Conservation (phyloP, 2,113 vertebrate genomes). For the Eudyptes chrysolophus region DNA sequence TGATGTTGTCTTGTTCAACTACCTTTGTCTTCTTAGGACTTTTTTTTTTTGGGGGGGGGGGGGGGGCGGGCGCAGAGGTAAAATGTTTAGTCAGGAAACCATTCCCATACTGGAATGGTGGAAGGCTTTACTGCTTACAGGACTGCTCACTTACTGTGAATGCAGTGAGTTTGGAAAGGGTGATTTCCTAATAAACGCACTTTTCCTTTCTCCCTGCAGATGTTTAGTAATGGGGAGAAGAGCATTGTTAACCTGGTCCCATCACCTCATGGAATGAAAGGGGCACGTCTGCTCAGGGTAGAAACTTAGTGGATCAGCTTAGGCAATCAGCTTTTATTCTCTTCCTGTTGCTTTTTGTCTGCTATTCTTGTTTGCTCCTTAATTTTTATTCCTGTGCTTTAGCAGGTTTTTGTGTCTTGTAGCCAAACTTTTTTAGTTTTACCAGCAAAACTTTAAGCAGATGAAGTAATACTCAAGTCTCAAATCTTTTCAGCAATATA, state of each 20-base stretch:
- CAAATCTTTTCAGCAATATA: conserved; percentile 51
- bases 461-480: not conserved
- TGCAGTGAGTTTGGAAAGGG: not conserved
- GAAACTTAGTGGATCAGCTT: not conserved
- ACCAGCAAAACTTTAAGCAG: conserved; percentile 28
- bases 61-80: no score
- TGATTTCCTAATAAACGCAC: not conserved
- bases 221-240: not conserved
- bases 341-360: not conserved
- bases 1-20: not conserved
- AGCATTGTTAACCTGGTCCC: not conserved
- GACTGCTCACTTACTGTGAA: not conserved
- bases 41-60: no score
- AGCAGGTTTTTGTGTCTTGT: not conserved
- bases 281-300: not conserved
- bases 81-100: not conserved
- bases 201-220: not conserved
- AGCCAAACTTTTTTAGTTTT: conserved; percentile 16
- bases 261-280: not conserved
- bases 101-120: not conserved
- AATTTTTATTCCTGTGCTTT: conserved; percentile 25
- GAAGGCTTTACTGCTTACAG: not conserved
- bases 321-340: not conserved
- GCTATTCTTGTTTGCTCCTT: not conserved
- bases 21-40: not conserved